phyloP scores from a whole-genome alignment of 2,888 invertebrate genomes.

The Macrophya annulata region DNA sequence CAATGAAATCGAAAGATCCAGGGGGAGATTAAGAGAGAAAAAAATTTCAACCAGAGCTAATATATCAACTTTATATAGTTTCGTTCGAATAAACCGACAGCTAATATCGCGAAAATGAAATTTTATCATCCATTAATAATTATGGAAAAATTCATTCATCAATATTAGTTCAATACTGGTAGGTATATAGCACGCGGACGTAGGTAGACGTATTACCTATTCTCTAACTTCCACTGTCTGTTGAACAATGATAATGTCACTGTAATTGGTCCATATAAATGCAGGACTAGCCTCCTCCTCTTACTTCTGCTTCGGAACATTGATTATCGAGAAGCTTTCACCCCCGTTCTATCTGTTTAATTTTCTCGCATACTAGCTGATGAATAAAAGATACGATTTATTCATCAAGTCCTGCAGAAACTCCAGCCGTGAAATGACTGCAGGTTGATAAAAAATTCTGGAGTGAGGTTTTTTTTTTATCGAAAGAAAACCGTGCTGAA shows the following conservation, averaged over 20 bases:
- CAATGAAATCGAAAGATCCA: slow-evolving; percentile 38
- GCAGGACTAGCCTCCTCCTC: background rate
- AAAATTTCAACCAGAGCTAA: background rate
- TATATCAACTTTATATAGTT: background rate
- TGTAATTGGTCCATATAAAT: slow-evolving; percentile 38
- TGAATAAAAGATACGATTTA: slow-evolving; percentile 18
- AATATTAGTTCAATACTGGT: background rate
- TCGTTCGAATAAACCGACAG: background rate
- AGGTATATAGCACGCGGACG: background rate
- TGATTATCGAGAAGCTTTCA: slow-evolving; percentile 9
- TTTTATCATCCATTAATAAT: background rate
- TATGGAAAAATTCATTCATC: background rate
- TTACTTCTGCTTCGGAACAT: background rate
- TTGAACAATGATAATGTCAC: slow-evolving; percentile 7
- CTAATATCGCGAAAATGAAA: background rate
- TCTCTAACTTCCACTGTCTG: background rate
- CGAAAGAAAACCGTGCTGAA: background rate
- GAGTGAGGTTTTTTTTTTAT: background rate
- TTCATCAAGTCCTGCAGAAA: background rate
- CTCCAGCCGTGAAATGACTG: no score
- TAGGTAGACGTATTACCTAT: slow-evolving; percentile 12
- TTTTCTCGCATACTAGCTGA: background rate
- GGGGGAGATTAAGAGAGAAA: background rate
- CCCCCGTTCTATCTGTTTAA: background rate
- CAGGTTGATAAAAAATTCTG: background rate